phyloP scores from a whole-genome alignment of 2,888 invertebrate species.

The Anthrax anthrax region DNA sequence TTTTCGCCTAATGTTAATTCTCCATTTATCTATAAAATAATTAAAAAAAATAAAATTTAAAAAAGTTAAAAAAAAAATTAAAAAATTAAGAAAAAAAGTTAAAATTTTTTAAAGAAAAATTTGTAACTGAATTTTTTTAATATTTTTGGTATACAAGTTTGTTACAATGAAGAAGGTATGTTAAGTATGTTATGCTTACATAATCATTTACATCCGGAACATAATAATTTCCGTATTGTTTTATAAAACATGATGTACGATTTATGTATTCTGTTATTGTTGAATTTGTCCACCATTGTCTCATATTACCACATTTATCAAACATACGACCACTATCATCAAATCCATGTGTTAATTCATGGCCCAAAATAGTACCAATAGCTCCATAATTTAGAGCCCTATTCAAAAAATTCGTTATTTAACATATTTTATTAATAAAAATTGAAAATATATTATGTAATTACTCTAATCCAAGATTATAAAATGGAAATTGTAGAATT shows the following conservation, averaged over 20 bases:
- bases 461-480: constrained; percentile 69
- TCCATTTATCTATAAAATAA: constrained; percentile 47
- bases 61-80: too few relatives aligned
- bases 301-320: constrained; percentile 68
- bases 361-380: constrained; percentile 63
- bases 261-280: constrained; percentile 63
- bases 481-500: constrained; percentile 72
- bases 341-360: constrained; percentile 50
- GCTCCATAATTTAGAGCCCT: constrained; percentile 74
- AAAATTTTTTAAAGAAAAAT: too few relatives aligned
- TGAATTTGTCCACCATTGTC: constrained; percentile 80
- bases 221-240: constrained; percentile 62
- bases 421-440: not conserved
- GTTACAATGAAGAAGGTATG: not conserved
- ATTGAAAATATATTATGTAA: not conserved
- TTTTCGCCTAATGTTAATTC: constrained; percentile 65
- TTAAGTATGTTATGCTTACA: constrained; percentile 37
- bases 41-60: too few relatives aligned
- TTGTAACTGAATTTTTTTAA: not conserved
- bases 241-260: constrained; percentile 67
- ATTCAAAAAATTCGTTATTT: constrained; percentile 8
- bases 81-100: too few relatives aligned
- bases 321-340: constrained; percentile 52
- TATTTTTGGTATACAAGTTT: not conserved
- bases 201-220: constrained; percentile 46